Evolutionary conservation across 2,797 vertebrate genomes (phyloP), one percentile per base, ranked within the genome.

Genomic region (Leucoraja ocellata): DNA sequence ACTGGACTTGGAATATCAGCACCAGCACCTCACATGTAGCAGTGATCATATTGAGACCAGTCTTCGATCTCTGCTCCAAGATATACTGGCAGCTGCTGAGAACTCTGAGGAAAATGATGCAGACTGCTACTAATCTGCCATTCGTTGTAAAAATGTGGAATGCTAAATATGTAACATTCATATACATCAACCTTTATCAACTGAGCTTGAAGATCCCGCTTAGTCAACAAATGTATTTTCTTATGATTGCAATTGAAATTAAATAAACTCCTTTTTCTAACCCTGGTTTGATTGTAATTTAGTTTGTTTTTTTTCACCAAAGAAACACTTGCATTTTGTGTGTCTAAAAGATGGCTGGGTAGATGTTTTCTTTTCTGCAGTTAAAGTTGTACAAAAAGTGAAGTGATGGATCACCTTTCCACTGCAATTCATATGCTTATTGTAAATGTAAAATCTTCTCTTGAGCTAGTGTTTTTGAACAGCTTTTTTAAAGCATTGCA

Each of bases 41-140:
- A 98, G 97, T 1, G 97, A 97, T 94, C 96, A 97, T 0, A 13
- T 97, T 88, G 96, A 97, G 5, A 96, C 95, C 93, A 97, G 96
- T 25, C 97, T 97, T 0, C 95, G 94, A 93, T 98, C 97, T 0
- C 96, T 98, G 79, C 94, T 98, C 94, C 95, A 97, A 94, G 97
- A 98, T 93, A 96, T 98, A 94, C 95, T 97, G 93, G 96, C 97
- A 79, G 84, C 96, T 0, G 94, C 95, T 32, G 95, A 95, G 0
- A 76, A 94, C 3, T 6, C 93, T 76, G 96, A 96, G 18, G 96
- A 97, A 2, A 97, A 97, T 0, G 95, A 95, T 94, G 95, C 95
- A 0, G 97, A 98, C 94, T 98, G 97, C 94, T 98, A 98, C 94
- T 98, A 81, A 95, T 54, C 65, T 36, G 36, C 6, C 11, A 3